A percentile compares a stretch with the other conserved stretches of the same genome.
These are phyloP conservation scores for Eulimnadia texana DNA, from an alignment of 1,140 invertebrate species.

Conservation along the genomic window DNA sequence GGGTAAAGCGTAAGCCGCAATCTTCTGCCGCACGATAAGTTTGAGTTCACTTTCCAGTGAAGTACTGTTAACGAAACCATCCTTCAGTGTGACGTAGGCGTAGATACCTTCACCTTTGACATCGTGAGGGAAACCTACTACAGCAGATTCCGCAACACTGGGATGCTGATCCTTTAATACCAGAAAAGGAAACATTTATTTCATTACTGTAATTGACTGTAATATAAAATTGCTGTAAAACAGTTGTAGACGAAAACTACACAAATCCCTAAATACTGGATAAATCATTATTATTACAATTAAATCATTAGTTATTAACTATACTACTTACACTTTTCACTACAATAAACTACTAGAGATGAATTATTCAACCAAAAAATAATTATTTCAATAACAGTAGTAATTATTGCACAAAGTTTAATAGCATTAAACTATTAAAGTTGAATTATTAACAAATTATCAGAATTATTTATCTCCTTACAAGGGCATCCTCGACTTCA, in stretches of 20 bases:
- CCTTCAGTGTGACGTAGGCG: slow-evolving; percentile 82
- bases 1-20: slow-evolving; percentile 91
- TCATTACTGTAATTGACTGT: not conserved
- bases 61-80: slow-evolving; percentile 51
- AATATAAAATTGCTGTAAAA: not conserved
- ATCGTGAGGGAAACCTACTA: slow-evolving; percentile 80
- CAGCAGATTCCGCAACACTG: slow-evolving; percentile 80
- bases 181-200: not conserved
- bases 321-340: too few relatives aligned
- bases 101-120: slow-evolving; percentile 94
- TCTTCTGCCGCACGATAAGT: slow-evolving; percentile 70
- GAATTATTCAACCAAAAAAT: too few relatives aligned
- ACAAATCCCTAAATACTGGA: too few relatives aligned
- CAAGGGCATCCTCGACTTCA: slow-evolving; percentile 37
- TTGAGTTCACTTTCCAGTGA: slow-evolving; percentile 59
- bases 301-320: too few relatives aligned
- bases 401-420: too few relatives aligned
- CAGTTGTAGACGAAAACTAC: too few relatives aligned
- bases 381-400: too few relatives aligned
- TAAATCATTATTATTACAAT: too few relatives aligned
- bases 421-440: too few relatives aligned
- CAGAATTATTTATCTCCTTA: too few relatives aligned
- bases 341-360: too few relatives aligned
- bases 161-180: slow-evolving; percentile 20
- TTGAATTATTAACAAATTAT: too few relatives aligned